A percentile compares a stretch with the other conserved stretches of the same genome.
Evolutionary conservation across 2,113 vertebrate species (phyloP).

Genomic region (Pelecanus crispus): DNA sequence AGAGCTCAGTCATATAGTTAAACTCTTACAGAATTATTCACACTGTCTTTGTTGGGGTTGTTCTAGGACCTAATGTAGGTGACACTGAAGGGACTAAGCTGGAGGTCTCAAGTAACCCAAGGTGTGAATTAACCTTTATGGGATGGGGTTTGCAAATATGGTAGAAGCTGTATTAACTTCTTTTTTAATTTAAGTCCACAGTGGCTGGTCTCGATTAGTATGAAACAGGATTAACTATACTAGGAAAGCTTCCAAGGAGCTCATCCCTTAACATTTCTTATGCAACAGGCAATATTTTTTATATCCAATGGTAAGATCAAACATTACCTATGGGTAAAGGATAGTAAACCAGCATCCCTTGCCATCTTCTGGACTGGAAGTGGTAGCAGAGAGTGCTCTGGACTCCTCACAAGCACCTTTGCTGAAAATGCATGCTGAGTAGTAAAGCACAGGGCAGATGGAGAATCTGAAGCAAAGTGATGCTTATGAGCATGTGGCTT

Average conservation of each 20-base stretch:
- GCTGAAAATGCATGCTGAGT: not conserved
- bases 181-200: not conserved
- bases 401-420: not conserved
- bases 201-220: not conserved
- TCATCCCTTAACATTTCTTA: not conserved
- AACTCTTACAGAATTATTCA: not conserved
- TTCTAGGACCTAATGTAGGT: not conserved
- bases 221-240: not conserved
- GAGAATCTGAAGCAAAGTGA: not conserved
- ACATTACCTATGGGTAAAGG: not conserved
- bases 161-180: not conserved
- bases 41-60: not conserved
- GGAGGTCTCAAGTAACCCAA: not conserved
- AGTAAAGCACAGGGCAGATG: accelerated
- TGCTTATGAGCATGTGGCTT: not conserved
- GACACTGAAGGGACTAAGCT: not conserved
- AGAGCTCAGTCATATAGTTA: not conserved
- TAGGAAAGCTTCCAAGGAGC: not conserved
- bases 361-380: not conserved
- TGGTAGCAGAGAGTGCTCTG: not conserved
- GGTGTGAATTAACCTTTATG: not conserved
- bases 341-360: not conserved
- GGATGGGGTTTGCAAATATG: not conserved
- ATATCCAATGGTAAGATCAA: not conserved
- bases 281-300: not conserved